Conservation (phyloP, 2,888 invertebrate species). For the Prosopocoilus inquinatus region DNA sequence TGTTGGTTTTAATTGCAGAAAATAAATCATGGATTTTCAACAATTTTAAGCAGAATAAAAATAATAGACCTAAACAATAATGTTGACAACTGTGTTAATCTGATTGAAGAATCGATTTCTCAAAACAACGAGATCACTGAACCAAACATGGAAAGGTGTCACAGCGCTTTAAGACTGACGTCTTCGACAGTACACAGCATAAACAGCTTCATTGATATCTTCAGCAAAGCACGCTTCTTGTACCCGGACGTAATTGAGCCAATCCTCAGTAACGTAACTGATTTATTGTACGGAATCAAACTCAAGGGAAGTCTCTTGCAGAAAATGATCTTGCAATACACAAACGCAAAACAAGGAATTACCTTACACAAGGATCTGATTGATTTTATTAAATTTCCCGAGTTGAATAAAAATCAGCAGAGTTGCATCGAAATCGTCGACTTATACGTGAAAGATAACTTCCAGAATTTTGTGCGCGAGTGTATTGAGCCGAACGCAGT, state of each 20-base stretch:
- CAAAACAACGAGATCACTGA: slow-evolving; percentile 29
- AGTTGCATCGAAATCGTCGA: slow-evolving; percentile 50
- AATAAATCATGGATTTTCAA: slow-evolving; percentile 27
- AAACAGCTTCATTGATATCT: slow-evolving; percentile 56
- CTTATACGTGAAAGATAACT: slow-evolving; percentile 45
- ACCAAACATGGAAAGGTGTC: slow-evolving; percentile 15
- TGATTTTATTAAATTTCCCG: slow-evolving; percentile 57
- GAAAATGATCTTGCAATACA: slow-evolving; percentile 49
- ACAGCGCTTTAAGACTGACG: slow-evolving; percentile 12
- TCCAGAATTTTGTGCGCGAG: slow-evolving; percentile 30
- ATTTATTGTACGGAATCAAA: slow-evolving; percentile 65
- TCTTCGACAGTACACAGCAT: slow-evolving; percentile 21
- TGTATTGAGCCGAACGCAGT: no score
- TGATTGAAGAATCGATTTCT: slow-evolving; percentile 4
- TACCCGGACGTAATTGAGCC: slow-evolving; percentile 80
- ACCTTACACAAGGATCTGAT: slow-evolving; percentile 43
- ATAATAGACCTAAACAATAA: slow-evolving; percentile 21
- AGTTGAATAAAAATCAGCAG: slow-evolving; percentile 41
- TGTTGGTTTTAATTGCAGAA: slow-evolving; percentile 24
- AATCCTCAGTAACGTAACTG: slow-evolving; percentile 64
- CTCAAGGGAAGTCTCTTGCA: slow-evolving; percentile 56
- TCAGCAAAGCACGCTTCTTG: slow-evolving; percentile 60
- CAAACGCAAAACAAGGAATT: slow-evolving; percentile 27
- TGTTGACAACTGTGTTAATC: slow-evolving; percentile 3
- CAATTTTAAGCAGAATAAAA: slow-evolving; percentile 26